Evolutionary conservation across 2,797 vertebrate species (phyloP), one percentile per base, ranked within the genome.

Genomic region (Sebastes oblongus): DNA sequence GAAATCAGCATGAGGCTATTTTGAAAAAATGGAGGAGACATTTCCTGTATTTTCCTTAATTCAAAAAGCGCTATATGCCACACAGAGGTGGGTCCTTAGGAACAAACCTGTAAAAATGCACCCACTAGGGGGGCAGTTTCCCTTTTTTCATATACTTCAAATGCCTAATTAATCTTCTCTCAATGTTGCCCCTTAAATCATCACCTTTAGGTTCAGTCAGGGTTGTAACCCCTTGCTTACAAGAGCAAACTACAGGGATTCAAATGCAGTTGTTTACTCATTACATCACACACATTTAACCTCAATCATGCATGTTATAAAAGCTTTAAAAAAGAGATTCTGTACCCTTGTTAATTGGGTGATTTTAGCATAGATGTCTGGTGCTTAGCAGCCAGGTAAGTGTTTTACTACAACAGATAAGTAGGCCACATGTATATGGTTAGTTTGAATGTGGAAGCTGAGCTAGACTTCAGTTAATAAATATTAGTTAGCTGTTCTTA

Each of bases 141-240:
- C 9, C 65, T 2, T 65, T 77, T 54, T 29, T 6, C 13, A 55
- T 36, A 24, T 27, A 24, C 61, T 27, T 72, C 11, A 80, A 62
- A 81, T 5, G 32, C 30, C 32, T 50, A 50, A 50, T 42, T 75
- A 58, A 69, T 70, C 54, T 1, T 66, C 42, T 56, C 66, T 42
- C 7, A 34, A 3, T 50, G 39, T 72, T 34, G 14, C 50, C 29
- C 18, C 50, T 74, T 22, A 32, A 72, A 80, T 72, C 67, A 73
- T 20, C 3, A 25, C 42, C 6, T 82, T 61, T 69, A 42, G 77
- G 10, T 27, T 81, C 34, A 75, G 46, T 59, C 62, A 67, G 8
- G 36, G 64, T 66, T 22, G 18, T 8, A 25, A 69, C 2, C 4
- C 5, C 8, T 16, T 14, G 36, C 8, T 25, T 46, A 11, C 18